Evolutionary conservation across 2,113 vertebrate species (phyloP).

Genomic region (Chloropsis hardwickii): DNA sequence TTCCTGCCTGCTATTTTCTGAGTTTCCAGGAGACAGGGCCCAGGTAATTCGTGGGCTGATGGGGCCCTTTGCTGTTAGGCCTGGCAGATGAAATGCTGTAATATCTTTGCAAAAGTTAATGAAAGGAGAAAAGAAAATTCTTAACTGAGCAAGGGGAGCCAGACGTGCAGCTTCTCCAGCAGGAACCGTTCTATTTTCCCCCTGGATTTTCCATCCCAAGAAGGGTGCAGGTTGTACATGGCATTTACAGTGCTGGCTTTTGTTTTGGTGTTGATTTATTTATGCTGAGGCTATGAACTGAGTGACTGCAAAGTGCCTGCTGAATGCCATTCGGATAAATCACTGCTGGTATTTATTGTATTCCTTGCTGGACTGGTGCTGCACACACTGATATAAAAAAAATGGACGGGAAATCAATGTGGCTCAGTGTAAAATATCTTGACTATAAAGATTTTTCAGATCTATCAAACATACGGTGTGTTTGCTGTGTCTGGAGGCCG

Average conservation of each 20-base stretch:
- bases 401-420: slow-evolving; percentile 53
- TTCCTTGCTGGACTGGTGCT: slow-evolving; percentile 46
- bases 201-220: neutral
- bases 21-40: slow-evolving; percentile 33
- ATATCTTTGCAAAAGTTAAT: slow-evolving; percentile 47
- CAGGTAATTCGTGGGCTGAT: slow-evolving; percentile 6
- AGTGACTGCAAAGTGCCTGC: slow-evolving; percentile 53
- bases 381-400: slow-evolving; percentile 40
- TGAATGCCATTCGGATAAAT: slow-evolving; percentile 51
- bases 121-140: slow-evolving; percentile 59
- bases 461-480: neutral
- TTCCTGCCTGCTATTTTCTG: neutral
- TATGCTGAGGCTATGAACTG: slow-evolving; percentile 26
- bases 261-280: slow-evolving; percentile 68
- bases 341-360: slow-evolving; percentile 59
- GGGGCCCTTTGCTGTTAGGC: neutral
- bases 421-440: slow-evolving; percentile 53
- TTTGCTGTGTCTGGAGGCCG: neutral
- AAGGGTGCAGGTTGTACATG: neutral
- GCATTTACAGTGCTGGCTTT: slow-evolving; percentile 57
- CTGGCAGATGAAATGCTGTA: slow-evolving; percentile 48
- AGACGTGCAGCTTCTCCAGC: neutral
- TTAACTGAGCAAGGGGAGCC: slow-evolving; percentile 21
- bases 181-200: neutral
- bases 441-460: slow-evolving; percentile 54